A percentile compares a stretch with the other conserved stretches of the same genome.
Conservation (phyloP, 53 echinoderm and acorn worm genomes). For the Henricia sp. region DNA sequence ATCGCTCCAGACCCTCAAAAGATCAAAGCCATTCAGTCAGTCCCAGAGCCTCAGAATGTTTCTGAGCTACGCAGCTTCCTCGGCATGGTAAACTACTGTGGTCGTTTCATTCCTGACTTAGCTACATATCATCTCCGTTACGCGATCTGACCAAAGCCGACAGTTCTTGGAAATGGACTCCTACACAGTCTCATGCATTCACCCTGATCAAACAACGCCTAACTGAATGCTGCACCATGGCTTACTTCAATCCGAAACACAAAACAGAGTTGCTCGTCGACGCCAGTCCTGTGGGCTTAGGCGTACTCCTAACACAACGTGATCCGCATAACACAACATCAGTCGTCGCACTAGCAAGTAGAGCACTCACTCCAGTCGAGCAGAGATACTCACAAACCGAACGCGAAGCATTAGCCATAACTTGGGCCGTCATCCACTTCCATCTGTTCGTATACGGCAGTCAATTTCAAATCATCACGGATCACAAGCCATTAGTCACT, state of each 20-base stretch:
- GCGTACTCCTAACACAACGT: neutral
- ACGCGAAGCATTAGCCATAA: conserved; percentile 14
- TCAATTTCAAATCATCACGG: conserved; percentile 25
- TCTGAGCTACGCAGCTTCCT: too few species aligned
- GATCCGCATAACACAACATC: neutral
- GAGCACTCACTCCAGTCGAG: too few species aligned
- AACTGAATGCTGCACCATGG: neutral
- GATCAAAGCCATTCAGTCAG: too few species aligned
- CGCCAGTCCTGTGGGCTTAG: neutral
- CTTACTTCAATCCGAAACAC: neutral
- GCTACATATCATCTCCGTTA: too few species aligned
- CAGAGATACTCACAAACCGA: neutral
- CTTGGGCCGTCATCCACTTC: conserved; percentile 33
- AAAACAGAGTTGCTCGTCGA: neutral
- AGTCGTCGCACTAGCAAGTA: conserved; percentile 5
- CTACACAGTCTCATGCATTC: too few species aligned
- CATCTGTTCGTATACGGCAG: conserved; percentile 67
- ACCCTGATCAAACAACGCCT: neutral
- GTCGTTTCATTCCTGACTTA: too few species aligned
- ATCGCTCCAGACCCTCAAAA: too few species aligned
- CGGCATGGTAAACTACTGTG: too few species aligned
- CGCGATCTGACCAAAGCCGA: too few species aligned
- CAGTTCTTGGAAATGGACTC: too few species aligned
- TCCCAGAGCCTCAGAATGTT: too few species aligned
- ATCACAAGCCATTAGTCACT: conserved; percentile 19